Evolutionary conservation across 2,888 invertebrate genomes (phyloP).

Genomic region (Theodoxus fluviatilis): DNA sequence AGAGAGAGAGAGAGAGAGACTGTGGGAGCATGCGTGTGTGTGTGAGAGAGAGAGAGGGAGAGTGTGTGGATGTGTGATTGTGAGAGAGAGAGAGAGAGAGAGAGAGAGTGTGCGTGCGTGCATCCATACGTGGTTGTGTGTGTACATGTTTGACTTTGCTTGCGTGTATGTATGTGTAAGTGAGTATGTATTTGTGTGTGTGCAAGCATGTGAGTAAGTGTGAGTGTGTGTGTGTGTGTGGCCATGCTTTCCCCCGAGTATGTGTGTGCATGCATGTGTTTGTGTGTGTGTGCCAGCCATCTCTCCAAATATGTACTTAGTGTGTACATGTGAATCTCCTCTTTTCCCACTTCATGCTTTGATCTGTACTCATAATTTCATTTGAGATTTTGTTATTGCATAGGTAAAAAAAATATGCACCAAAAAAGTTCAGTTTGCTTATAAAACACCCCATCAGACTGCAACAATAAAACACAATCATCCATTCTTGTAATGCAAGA

Average conservation of each 20-base stretch:
- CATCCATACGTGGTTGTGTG: background rate
- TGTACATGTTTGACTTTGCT: background rate
- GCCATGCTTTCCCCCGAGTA: background rate
- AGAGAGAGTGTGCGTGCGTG: background rate
- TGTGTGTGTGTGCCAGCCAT: conserved; percentile 1
- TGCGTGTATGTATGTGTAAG: conserved; percentile 15
- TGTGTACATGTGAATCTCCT: too few relatives aligned
- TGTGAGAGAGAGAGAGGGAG: conserved; percentile 4
- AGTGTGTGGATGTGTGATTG: conserved; percentile 9
- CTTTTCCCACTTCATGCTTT: too few relatives aligned
- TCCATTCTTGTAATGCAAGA: too few relatives aligned
- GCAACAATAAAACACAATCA: too few relatives aligned
- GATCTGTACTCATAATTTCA: too few relatives aligned
- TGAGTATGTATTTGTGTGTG: conserved; percentile 11
- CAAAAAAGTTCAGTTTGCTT: too few relatives aligned
- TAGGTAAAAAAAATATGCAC: too few relatives aligned
- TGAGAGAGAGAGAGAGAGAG: background rate
- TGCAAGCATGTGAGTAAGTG: background rate
- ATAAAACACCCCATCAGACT: too few relatives aligned
- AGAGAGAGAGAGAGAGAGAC: background rate
- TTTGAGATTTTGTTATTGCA: too few relatives aligned
- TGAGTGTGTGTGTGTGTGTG: conserved; percentile 12
- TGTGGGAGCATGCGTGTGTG: conserved; percentile 1
- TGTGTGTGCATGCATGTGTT: background rate
- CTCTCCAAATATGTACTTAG: too few relatives aligned